Conservation (phyloP, 2,797 vertebrate genomes). For the Spinibarbus caldwelli region DNA sequence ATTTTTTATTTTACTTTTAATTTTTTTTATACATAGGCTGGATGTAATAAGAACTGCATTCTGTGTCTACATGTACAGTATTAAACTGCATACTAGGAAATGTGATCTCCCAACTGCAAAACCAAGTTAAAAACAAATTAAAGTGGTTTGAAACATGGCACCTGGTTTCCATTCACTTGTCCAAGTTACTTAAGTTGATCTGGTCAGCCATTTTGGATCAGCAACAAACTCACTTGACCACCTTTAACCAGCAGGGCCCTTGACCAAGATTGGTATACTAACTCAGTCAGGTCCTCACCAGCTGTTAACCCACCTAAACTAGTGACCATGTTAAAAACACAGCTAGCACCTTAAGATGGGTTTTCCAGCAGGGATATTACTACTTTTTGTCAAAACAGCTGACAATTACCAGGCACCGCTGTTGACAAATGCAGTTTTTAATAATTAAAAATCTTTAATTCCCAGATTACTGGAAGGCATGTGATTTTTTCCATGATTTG, state of each 20-base stretch:
- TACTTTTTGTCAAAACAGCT: background rate
- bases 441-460: background rate
- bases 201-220: background rate
- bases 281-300: background rate
- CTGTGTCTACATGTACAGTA: background rate
- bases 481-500: constrained; percentile 52
- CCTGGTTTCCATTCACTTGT: background rate
- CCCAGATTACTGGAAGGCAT: background rate
- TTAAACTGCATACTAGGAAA: constrained; percentile 3
- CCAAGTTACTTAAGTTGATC: background rate
- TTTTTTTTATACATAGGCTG: background rate
- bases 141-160: background rate
- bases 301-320: background rate
- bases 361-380: constrained; percentile 1
- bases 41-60: background rate
- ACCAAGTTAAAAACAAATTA: background rate
- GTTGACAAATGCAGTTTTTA: background rate
- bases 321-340: background rate
- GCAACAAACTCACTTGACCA: background rate
- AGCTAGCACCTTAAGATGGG: background rate
- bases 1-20: background rate
- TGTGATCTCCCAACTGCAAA: background rate
- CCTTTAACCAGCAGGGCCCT: too few species aligned
- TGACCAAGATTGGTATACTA: background rate
- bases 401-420: background rate